Conservation (phyloP, 2,888 invertebrate species). For the Globia sparganii region DNA sequence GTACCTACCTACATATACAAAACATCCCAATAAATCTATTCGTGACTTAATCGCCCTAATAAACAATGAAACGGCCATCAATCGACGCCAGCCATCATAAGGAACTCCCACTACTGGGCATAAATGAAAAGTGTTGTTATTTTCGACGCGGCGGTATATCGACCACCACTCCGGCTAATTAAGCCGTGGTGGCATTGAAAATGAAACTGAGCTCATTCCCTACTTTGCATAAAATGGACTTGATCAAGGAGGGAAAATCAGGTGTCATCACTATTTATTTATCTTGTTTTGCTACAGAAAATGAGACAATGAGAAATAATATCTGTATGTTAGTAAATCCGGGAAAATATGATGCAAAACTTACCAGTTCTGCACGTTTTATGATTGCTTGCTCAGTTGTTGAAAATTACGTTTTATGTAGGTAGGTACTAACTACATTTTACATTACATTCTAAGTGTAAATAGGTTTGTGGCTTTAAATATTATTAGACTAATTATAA, state of each 20-base stretch:
- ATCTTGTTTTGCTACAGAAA: neutral
- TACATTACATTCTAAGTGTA: neutral
- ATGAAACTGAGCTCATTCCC: conserved; percentile 24
- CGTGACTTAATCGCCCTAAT: conserved; percentile 51
- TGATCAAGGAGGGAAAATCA: neutral
- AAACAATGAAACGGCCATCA: conserved; percentile 40
- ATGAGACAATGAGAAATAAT: neutral
- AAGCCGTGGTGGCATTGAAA: conserved; percentile 63
- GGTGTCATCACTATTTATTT: neutral
- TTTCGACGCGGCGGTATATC: conserved; percentile 50
- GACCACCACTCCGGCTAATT: conserved; percentile 65
- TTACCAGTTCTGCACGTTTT: neutral
- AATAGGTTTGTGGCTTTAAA: neutral
- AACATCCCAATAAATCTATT: conserved; percentile 44
- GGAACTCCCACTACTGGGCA: conserved; percentile 48
- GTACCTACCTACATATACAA: neutral
- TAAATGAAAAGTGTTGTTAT: conserved; percentile 63
- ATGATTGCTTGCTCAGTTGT: neutral
- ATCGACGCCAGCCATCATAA: conserved; percentile 31
- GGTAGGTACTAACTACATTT: neutral
- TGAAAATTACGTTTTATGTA: neutral
- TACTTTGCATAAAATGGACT: conserved; percentile 45
- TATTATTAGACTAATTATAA: neutral
- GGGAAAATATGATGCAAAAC: neutral
- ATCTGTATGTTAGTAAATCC: neutral